Evolutionary conservation across 2,113 vertebrate genomes (phyloP).

Genomic region (Callorhinus ursinus): DNA sequence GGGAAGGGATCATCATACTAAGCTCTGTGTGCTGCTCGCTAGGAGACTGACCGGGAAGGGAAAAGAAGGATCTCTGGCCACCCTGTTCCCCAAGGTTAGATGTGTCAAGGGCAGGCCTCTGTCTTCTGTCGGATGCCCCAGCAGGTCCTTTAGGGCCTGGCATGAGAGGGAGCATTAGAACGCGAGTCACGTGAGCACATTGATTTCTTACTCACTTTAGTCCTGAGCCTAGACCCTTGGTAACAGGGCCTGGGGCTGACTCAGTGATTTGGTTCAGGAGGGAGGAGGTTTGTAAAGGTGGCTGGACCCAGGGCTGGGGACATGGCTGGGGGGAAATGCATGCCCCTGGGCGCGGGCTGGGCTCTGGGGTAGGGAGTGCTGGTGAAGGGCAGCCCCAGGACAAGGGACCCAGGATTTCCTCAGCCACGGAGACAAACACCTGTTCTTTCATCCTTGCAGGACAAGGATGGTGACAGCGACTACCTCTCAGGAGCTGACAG

Average conservation of each 20-base stretch:
- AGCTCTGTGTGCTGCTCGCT: neutral
- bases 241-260: neutral
- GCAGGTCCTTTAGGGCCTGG: neutral
- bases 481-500: no score
- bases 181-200: neutral
- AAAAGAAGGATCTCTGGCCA: neutral
- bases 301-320: no score
- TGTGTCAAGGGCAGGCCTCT: neutral
- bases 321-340: neutral
- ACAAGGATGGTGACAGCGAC: no score
- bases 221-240: fast-evolving
- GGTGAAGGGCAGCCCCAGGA: no score
- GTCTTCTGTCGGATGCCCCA: fast-evolving
- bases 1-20: neutral
- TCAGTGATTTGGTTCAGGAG: no score
- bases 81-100: fast-evolving
- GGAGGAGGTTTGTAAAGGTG: fast-evolving
- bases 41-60: neutral
- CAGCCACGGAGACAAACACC: fast-evolving
- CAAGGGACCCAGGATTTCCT: neutral
- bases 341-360: fast-evolving
- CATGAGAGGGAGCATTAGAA: neutral
- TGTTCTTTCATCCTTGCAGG: neutral
- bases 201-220: neutral
- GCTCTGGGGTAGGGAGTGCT: fast-evolving